Percentiles rank a stretch among this genome's conserved stretches.
These are phyloP conservation scores for Euzophera pinguis DNA, from an alignment of 2,888 invertebrate species.

Conservation along the genomic window DNA sequence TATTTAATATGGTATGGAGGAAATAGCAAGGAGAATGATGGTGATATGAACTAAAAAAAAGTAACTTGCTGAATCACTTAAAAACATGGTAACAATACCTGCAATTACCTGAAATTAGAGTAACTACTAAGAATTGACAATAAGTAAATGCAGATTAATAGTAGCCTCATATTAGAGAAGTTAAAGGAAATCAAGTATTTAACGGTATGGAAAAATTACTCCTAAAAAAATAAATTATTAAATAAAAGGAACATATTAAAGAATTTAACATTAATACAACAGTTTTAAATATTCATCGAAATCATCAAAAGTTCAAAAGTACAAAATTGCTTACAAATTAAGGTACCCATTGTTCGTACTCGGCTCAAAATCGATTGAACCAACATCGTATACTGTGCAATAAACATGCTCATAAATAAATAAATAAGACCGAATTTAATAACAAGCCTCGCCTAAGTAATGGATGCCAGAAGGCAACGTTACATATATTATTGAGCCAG, in stretches of 20 bases:
- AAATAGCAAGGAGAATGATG: too few species aligned
- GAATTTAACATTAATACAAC: background rate
- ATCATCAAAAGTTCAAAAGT: too few species aligned
- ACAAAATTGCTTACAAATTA: slow-evolving; percentile 3
- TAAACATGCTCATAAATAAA: slow-evolving; percentile 70
- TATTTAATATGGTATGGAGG: too few species aligned
- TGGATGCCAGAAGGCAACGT: slow-evolving; percentile 73
- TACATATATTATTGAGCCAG: slow-evolving; percentile 66
- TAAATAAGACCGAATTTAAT: slow-evolving; percentile 77
- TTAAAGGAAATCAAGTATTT: too few species aligned
- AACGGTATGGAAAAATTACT: too few species aligned
- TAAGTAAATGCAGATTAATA: too few species aligned
- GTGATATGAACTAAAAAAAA: too few species aligned
- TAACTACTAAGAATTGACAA: too few species aligned
- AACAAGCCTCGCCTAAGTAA: slow-evolving; percentile 72
- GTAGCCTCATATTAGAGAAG: too few species aligned
- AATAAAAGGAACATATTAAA: background rate
- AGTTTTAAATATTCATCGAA: background rate
- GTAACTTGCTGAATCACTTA: too few species aligned
- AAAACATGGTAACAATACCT: too few species aligned
- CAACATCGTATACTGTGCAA: slow-evolving; percentile 35
- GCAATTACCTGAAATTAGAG: too few species aligned
- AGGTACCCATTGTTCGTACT: slow-evolving; percentile 14
- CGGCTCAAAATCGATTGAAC: slow-evolving; percentile 20
- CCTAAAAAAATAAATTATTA: background rate